Evolutionary conservation across 2,797 vertebrate genomes (phyloP), one percentile per base, ranked within the genome.

Genomic region (Serranus cabrilla): DNA sequence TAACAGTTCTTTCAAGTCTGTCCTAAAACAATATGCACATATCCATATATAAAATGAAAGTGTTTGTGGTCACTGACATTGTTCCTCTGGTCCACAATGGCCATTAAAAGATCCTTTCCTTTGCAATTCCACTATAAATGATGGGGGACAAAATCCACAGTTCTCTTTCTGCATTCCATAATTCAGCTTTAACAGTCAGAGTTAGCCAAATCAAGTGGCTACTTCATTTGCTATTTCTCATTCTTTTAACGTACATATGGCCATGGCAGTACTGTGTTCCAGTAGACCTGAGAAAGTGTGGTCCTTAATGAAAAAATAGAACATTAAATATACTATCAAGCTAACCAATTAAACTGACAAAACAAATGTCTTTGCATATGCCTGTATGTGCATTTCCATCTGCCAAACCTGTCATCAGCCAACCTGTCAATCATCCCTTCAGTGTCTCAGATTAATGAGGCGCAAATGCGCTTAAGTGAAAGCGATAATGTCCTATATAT

Each of bases 401-500:
- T 23, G 74, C 23, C 23, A 57, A 51, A 45, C 52, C 74, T 87
- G 80, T 82, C 72, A 83, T n/a, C 23, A 75, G 37, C 23, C 60
- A 51, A 45, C 52, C 74, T 87, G 80, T 82, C 72, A 83, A 51
- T 89, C 80, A 85, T 76, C 65, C 68, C 78, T 68, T 56, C 55
- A 45, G 39, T 27, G 65, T 71, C 72, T 87, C 75, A 80, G 83
- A 85, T 87, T 84, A 90, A 90, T 86, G 70, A 86, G 76, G 70
- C 78, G 46, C 60, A 84, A 92, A 92, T 87, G 89, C 31, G 81
- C 85, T 92, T 91, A 87, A 63, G 76, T 73, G 76, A 84, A 80
- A 84, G 71, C 23, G 76, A 80, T 86, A 80, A 93, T 89, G 70
- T 71, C 71, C 82, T 91, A 86, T 81, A 74, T 84, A 88, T 91